Conservation (phyloP, 30 jellyfish, hydroid and myxozoan genomes). For the Aurelia aurita complex sp. Pacific region DNA sequence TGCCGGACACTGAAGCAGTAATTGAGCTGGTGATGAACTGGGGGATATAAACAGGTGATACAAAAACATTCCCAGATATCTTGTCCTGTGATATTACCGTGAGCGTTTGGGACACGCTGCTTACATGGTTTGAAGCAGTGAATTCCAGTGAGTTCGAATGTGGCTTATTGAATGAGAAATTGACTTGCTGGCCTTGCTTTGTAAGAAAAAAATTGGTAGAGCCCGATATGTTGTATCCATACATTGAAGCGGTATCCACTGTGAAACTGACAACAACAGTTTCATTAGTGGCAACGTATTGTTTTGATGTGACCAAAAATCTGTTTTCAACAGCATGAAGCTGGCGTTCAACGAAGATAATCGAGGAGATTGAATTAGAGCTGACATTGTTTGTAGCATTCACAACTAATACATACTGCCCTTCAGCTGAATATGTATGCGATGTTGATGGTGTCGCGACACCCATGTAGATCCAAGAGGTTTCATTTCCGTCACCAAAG, state of each 20-base stretch:
- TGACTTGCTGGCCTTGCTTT: not conserved
- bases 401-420: conserved; percentile 23
- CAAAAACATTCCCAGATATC: conserved; percentile 19
- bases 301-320: not conserved
- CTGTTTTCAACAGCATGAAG: conserved; percentile 8
- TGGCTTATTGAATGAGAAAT: conserved; percentile 4
- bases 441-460: not conserved
- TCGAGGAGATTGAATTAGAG: not conserved
- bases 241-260: conserved; percentile 8
- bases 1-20: conserved; percentile 8
- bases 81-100: conserved; percentile 46
- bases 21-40: not conserved
- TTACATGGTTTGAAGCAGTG: conserved; percentile 66
- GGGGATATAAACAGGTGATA: conserved; percentile 33
- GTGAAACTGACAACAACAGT: not conserved
- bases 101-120: conserved; percentile 12
- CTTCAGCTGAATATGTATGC: conserved; percentile 50
- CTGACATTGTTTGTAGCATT: conserved; percentile 58
- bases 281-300: conserved; percentile 29
- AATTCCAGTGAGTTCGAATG: conserved; percentile 40
- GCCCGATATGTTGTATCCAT: conserved; percentile 41
- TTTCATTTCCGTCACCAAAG: conserved; percentile 45
- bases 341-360: conserved; percentile 50
- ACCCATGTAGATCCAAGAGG: conserved; percentile 28
- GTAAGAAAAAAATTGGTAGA: not conserved